Percentiles rank a stretch among this genome's conserved stretches.
Conservation (phyloP, 2,888 invertebrate genomes). For the Gasteruption jaculator region DNA sequence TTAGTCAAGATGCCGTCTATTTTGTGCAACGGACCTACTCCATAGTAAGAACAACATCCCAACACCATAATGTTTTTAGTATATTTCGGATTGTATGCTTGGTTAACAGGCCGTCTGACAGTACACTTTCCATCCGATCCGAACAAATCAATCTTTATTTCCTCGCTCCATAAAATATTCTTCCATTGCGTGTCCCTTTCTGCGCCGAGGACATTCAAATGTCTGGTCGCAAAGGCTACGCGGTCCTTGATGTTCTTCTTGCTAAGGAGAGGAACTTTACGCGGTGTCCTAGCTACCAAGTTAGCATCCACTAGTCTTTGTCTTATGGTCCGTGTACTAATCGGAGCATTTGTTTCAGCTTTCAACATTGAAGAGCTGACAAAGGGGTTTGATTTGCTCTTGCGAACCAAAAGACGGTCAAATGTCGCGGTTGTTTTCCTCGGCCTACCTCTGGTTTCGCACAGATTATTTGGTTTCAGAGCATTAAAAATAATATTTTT, state of each 20-base stretch:
- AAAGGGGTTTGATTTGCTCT: too few relatives aligned
- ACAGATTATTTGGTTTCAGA: too few relatives aligned
- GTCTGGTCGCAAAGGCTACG: constrained; percentile 4
- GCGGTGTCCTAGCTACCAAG: too few relatives aligned
- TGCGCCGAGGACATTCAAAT: constrained; percentile 8
- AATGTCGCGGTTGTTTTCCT: too few relatives aligned
- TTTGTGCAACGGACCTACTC: constrained; percentile 6
- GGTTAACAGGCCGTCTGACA: constrained; percentile 1
- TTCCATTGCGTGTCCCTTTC: constrained; percentile 8
- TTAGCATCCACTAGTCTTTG: too few relatives aligned
- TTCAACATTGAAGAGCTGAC: too few relatives aligned
- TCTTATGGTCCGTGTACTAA: too few relatives aligned
- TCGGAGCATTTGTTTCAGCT: too few relatives aligned
- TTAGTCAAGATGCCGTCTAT: constrained; percentile 6
- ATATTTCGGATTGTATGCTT: constrained; percentile 8
- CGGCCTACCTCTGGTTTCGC: too few relatives aligned
- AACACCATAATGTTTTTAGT: constrained; percentile 9
- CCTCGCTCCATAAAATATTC: constrained; percentile 7
- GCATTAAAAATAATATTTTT: too few relatives aligned
- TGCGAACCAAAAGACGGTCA: too few relatives aligned
- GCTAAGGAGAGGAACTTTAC: constrained; percentile 7
- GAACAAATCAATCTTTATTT: constrained; percentile 9
- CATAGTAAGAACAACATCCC: constrained; percentile 6
- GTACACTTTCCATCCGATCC: constrained; percentile 7
- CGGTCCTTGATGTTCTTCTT: constrained; percentile 9